Conservation (phyloP, 2,888 invertebrate species). For the Choristoneura rosaceana region DNA sequence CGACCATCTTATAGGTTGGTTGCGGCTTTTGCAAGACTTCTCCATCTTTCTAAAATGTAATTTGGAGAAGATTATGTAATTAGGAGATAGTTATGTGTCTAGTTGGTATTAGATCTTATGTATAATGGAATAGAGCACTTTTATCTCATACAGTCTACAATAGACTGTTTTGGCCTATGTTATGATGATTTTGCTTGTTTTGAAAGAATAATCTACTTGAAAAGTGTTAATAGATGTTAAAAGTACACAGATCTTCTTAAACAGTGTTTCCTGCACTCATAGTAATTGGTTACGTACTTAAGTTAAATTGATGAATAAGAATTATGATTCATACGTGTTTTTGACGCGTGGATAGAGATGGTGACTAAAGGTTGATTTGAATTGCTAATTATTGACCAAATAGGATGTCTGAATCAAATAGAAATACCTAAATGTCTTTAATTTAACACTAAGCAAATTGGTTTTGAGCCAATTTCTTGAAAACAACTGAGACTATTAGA, state of each 20-base stretch:
- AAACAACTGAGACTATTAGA: neutral
- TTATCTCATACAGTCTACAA: no score
- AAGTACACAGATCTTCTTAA: neutral
- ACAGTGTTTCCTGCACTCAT: neutral
- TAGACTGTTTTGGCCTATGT: no score
- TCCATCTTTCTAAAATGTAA: no score
- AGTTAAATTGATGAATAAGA: conserved; percentile 20
- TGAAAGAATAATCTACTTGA: no score
- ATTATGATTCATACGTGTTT: conserved; percentile 37
- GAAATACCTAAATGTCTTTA: neutral
- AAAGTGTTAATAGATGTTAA: no score
- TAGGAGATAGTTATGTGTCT: no score
- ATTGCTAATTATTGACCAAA: conserved; percentile 32
- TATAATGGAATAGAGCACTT: no score
- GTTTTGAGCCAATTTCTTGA: neutral
- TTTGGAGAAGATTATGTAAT: no score
- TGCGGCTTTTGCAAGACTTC: no score
- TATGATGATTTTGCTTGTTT: no score
- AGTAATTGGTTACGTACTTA: conserved; percentile 6
- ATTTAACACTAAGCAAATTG: neutral
- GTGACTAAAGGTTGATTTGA: conserved; percentile 31
- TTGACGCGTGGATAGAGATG: conserved; percentile 16
- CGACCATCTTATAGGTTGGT: no score
- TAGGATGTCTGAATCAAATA: neutral
- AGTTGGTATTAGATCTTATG: no score